Evolutionary conservation across 2,888 invertebrate genomes (phyloP), one percentile per base, ranked within the genome.

Genomic region (Hedya salicella): DNA sequence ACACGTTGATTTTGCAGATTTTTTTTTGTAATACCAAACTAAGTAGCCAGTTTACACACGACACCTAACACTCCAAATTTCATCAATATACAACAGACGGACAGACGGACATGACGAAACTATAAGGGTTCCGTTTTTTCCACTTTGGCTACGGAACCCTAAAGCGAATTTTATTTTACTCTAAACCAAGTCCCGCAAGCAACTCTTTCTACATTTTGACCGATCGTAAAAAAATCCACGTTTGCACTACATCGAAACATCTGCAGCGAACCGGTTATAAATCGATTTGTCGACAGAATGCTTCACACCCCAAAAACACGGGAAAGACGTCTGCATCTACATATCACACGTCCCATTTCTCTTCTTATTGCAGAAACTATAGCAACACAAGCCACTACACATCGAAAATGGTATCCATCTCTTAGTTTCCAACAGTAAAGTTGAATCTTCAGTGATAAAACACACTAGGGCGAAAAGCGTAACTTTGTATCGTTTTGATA

Each of bases 271-370:
- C 36, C 50, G 42, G 32, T 48, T 40, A 54, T 48, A 54, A 61
- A 66, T 61, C 49, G 66, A 61, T 66, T 54, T 42, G 40, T 30
- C 40, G 19, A 50, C 61, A 61, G 40, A 49, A 44, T 17, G 48
- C 48, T 46, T 48, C 25, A 50, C 46, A 32, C 54, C 59, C 54
- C 32, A 32, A 54, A 49, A 66, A 61, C 53, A 66, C 57, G 30
- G 40, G 40, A 53, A 52, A 59, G 54, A 62, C 61, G 54, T 62
- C 56, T 50, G 62, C 50, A 62, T 67, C 67, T 62, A 67, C 67
- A 67, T 62, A 67, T 67, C 66, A 67, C 66, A 67, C 62, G 62
- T 39, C 50, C 57, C 57, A 62, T 67, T 67, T 67, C 57, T 50
- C 46, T 30, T 42, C 50, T 48, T 44, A 67, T 56, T 50, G 56